Conservation (phyloP, 2,797 vertebrate species). For the Anniella stebbinsi region DNA sequence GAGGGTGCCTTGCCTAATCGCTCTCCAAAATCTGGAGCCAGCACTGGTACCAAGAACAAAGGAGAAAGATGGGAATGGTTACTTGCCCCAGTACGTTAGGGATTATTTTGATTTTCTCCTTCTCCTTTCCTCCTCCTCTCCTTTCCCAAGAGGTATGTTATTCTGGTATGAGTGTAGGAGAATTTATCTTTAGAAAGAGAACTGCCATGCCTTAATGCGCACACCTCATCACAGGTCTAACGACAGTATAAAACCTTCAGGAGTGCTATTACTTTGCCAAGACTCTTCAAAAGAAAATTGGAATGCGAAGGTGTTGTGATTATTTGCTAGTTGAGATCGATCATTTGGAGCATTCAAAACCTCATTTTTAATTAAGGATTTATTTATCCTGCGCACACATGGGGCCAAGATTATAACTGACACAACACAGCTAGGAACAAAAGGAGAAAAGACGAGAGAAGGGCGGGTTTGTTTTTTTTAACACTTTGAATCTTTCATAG, state of each 20-base stretch:
- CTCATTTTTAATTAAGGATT: constrained; percentile 40
- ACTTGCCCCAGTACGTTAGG: background rate
- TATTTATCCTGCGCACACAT: constrained; percentile 19
- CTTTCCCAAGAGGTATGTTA: background rate
- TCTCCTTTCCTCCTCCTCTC: background rate
- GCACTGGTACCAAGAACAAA: background rate
- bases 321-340: constrained; percentile 25
- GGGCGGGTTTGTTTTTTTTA: background rate
- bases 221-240: constrained; percentile 29
- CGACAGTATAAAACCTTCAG: constrained; percentile 18
- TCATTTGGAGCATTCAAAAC: constrained; percentile 27
- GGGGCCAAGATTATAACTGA: constrained; percentile 22
- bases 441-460: background rate
- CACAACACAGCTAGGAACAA: constrained; percentile 10
- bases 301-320: constrained; percentile 22
- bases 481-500: background rate
- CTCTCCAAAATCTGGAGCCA: too few species aligned
- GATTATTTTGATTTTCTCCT: background rate
- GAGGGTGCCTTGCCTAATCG: too few species aligned
- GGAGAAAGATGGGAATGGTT: background rate
- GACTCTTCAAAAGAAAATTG: constrained; percentile 11
- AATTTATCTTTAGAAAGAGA: constrained; percentile 32
- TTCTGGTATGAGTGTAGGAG: background rate
- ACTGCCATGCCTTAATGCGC: constrained; percentile 26
- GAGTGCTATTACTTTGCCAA: constrained; percentile 16